These are phyloP conservation scores for Leptoclinus maculatus DNA, from an alignment of 2,797 vertebrate species.

Conservation along the genomic window DNA sequence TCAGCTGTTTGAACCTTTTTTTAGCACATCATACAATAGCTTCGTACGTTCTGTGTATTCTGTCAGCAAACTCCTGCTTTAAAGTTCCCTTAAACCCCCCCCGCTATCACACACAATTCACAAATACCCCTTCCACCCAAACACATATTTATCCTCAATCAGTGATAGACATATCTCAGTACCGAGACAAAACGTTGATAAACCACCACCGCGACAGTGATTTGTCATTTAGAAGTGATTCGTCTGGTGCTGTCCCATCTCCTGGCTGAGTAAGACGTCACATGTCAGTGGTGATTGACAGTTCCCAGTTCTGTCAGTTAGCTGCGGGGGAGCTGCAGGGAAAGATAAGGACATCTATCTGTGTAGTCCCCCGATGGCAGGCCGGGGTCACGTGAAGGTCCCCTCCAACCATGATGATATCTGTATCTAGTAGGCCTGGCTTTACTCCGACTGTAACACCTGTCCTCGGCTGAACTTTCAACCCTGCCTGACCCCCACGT, in stretches of 20 bases:
- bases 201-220: slow-evolving; percentile 62
- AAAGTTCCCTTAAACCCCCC: slow-evolving; percentile 13
- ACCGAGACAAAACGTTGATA: slow-evolving; percentile 54
- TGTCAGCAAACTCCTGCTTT: slow-evolving; percentile 16
- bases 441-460: slow-evolving; percentile 72
- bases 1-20: slow-evolving; percentile 27
- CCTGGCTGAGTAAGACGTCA: slow-evolving; percentile 76
- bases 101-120: slow-evolving; percentile 17
- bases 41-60: slow-evolving; percentile 15
- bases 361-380: slow-evolving; percentile 76
- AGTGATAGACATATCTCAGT: slow-evolving; percentile 45
- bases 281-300: slow-evolving; percentile 81
- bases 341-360: slow-evolving; percentile 83
- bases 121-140: slow-evolving; percentile 38
- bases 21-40: slow-evolving; percentile 14
- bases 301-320: slow-evolving; percentile 76
- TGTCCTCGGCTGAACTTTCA: slow-evolving; percentile 70
- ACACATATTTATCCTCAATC: slow-evolving; percentile 61
- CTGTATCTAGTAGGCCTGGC: slow-evolving; percentile 68
- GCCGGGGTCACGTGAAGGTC: slow-evolving; percentile 77
- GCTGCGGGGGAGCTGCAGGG: slow-evolving; percentile 80
- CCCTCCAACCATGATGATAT: slow-evolving; percentile 67
- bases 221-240: slow-evolving; percentile 78
- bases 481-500: slow-evolving; percentile 55
- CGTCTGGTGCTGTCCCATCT: slow-evolving; percentile 76